Base-by-base conservation (phyloP, 2,888 invertebrate species). In the Brenthis ino region DNA sequence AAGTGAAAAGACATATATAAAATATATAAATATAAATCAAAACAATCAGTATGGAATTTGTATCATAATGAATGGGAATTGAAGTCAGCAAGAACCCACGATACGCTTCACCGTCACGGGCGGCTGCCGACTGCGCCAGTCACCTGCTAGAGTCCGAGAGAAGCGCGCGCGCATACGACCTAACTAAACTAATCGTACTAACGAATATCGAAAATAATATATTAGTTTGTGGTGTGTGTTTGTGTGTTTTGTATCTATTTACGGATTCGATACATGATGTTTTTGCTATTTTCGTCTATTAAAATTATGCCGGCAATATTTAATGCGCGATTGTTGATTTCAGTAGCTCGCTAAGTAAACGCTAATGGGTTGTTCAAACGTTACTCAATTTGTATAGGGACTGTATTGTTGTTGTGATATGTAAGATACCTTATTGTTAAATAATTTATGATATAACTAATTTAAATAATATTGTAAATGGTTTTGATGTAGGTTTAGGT, bases 141-240 rank as follows among this genome's bases (percentile, higher is more conserved):
- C 91, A 91, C 91, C 92, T 92, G 92, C 83, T 79, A 84, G 86
- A 87, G 79, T 79, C 85, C 88, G 88, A 82, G 80, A 77, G 74
- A 75, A 77, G 79, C 87, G 89, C 89, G 82, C 91, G 89, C 88
- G 88, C 68, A 65, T 61, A 65, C 80, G 82, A 77, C 77, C 85
- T 83, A 85, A 83, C 76, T 83, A 82, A 86, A 83, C 75, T 80
- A 73, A 77, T 82, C 78, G 78, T 77, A 83, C 79, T 87, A 86
- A 87, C 75, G 77, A 57, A 70, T 69, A 53, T 73, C 70, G 70
- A 76, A 82, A 84, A 83, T 77, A n/a, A 43, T 50, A 48, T 12
- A 50, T n/a, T 20, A 20, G 20, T 20, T 20, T 28, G 60, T 33
- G 60, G 60, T 60, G 76, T 77, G 82, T 82, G 77, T 76, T 68